Evolutionary conservation across 2,888 invertebrate species (phyloP).

Genomic region (Steinernema scapterisci): DNA sequence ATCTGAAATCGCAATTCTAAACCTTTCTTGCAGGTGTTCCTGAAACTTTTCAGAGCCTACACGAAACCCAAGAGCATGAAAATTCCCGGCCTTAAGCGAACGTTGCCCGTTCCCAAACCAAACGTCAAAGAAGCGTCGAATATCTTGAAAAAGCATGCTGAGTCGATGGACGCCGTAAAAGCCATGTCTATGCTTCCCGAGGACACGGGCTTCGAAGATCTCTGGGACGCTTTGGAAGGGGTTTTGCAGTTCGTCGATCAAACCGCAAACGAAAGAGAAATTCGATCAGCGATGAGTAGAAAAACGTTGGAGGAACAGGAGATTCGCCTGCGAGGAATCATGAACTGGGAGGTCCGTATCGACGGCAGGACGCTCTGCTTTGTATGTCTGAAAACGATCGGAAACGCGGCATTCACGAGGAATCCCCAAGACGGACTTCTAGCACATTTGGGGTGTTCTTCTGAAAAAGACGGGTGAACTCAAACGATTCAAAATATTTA

Average conservation of each 20-base stretch:
- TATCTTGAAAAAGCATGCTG: conserved; percentile 82
- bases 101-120: conserved; percentile 71
- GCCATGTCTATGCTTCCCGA: conserved; percentile 82
- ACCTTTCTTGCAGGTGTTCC: conserved; percentile 72
- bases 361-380: background rate
- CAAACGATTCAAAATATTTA: background rate
- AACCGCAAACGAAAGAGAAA: conserved; percentile 44
- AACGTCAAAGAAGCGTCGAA: conserved; percentile 81
- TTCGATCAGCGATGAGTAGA: conserved; percentile 27
- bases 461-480: background rate
- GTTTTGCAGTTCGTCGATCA: conserved; percentile 82
- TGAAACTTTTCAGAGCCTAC: conserved; percentile 74
- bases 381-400: conserved; percentile 3
- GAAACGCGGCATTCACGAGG: conserved; percentile 4
- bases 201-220: conserved; percentile 77
- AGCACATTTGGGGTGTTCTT: background rate
- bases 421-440: conserved; percentile 11
- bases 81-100: conserved; percentile 31
- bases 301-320: background rate
- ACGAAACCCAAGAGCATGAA: conserved; percentile 71
- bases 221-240: conserved; percentile 74
- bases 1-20: conserved; percentile 17
- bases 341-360: background rate
- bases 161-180: conserved; percentile 78
- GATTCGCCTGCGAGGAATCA: background rate